Percentiles rank a stretch among this genome's conserved stretches.
Conservation (phyloP, 2,888 invertebrate genomes). For the Lasioglossum leucozonium region DNA sequence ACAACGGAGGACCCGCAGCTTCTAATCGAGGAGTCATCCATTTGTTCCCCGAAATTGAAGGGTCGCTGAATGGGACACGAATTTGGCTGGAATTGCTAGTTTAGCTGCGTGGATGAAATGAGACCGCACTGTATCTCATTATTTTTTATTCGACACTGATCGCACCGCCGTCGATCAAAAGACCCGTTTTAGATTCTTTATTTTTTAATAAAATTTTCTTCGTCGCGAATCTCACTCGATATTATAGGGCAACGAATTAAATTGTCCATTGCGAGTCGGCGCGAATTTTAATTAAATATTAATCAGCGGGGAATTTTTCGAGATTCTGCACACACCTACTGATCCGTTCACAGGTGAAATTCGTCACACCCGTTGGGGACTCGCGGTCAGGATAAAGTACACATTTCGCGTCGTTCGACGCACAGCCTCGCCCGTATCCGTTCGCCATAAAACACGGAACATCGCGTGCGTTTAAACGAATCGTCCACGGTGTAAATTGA, state of each 20-base stretch:
- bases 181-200: too few relatives aligned
- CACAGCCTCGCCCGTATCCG: conserved; percentile 28
- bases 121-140: too few relatives aligned
- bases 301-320: not conserved
- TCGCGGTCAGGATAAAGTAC: conserved; percentile 50
- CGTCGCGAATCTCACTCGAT: too few relatives aligned
- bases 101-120: too few relatives aligned
- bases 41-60: not conserved
- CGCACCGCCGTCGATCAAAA: too few relatives aligned
- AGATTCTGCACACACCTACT: not conserved
- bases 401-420: not conserved
- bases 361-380: not conserved
- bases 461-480: conserved; percentile 40
- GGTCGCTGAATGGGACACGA: not conserved
- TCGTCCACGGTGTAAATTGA: conserved; percentile 3
- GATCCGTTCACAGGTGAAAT: not conserved
- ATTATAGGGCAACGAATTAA: too few relatives aligned
- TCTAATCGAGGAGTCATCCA: conserved; percentile 5
- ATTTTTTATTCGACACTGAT: not conserved
- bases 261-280: not conserved
- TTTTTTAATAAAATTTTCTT: too few relatives aligned
- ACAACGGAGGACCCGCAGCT: not conserved
- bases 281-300: not conserved
- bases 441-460: conserved; percentile 51
- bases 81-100: not conserved